Evolutionary conservation across 2,888 invertebrate genomes (phyloP), one percentile per base, ranked within the genome.

Genomic region (Ophonus ardosiacus): DNA sequence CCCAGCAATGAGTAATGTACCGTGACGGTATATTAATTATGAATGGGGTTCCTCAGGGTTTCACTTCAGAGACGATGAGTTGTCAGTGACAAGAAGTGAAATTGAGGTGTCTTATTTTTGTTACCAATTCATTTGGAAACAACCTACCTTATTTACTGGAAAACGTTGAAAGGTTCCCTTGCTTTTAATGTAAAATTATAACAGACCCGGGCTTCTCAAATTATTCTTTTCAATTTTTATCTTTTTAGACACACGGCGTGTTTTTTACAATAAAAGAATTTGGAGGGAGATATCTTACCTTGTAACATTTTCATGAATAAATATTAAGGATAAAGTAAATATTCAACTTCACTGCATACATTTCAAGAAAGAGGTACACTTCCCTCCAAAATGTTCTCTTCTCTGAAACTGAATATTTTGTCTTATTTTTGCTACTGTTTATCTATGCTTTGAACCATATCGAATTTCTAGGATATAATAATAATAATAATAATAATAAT

Each of bases 171-270:
- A 74, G 43, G 10, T 18, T 40, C 43, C 40, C 40, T 68, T 68
- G 17, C 24, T 24, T 63, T 24, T 63, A 63, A 63, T 63, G 38
- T 3, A 74, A 74, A 74, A 74, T 74, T 74, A 74, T 74, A 43
- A 51, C 71, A 17, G 71, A 18, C 17, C 43, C 43, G 13, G n/a
- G 10, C 18, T 74, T 74, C 51, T 40, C 71, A 43, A 74, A 43
- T 68, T 43, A 74, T 74, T 68, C 68, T 38, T 74, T 74, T 74
- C 71, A 74, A 13, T 74, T 74, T 68, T 74, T 74, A 74, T 74
- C 71, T 74, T 31, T 24, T 68, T 5, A 68, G 15, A 31, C 68
- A 38, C 68, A 68, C 68, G 31, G n/a, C 7, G 31, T 68, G 68
- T 31, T 38, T 38, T 38, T 40, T 15, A 68, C 24, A 68, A 63